Evolutionary conservation across 30 jellyfish, hydroid and myxozoan species (phyloP).

Genomic region (Hydra vulgaris): DNA sequence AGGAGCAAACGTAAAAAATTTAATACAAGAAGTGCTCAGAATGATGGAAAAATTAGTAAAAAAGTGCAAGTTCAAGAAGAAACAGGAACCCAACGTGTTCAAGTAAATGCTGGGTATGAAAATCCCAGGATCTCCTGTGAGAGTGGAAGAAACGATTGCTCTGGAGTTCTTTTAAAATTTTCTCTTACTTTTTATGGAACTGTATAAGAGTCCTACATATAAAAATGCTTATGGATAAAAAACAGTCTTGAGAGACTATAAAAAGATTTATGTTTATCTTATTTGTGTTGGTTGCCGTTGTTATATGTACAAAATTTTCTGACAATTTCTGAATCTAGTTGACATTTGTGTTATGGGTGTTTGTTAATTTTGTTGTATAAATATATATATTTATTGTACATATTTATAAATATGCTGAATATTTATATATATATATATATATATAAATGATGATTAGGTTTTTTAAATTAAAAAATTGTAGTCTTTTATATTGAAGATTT

Average conservation of each 20-base stretch:
- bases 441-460: too few species aligned
- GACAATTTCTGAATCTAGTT: too few species aligned
- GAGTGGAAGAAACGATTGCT: slow-evolving; percentile 60
- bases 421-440: too few species aligned
- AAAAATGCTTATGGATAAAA: too few species aligned
- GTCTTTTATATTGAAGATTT: background rate
- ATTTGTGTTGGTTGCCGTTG: too few species aligned
- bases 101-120: slow-evolving; percentile 97
- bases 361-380: too few species aligned
- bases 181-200: slow-evolving; percentile 86
- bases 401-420: background rate
- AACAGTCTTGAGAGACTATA: too few species aligned
- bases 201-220: slow-evolving; percentile 11
- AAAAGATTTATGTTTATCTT: too few species aligned
- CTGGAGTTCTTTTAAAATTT: slow-evolving; percentile 90
- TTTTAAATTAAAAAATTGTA: background rate
- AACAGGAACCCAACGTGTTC: slow-evolving; percentile 98
- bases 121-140: slow-evolving; percentile 87
- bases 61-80: slow-evolving; percentile 96
- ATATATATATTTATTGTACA: too few species aligned
- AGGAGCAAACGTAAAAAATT: background rate
- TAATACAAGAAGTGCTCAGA: background rate
- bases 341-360: too few species aligned
- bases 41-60: slow-evolving; percentile 21
- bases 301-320: too few species aligned